Conservation (phyloP, 2,888 invertebrate genomes). For the Euspilapteryx auroguttella region DNA sequence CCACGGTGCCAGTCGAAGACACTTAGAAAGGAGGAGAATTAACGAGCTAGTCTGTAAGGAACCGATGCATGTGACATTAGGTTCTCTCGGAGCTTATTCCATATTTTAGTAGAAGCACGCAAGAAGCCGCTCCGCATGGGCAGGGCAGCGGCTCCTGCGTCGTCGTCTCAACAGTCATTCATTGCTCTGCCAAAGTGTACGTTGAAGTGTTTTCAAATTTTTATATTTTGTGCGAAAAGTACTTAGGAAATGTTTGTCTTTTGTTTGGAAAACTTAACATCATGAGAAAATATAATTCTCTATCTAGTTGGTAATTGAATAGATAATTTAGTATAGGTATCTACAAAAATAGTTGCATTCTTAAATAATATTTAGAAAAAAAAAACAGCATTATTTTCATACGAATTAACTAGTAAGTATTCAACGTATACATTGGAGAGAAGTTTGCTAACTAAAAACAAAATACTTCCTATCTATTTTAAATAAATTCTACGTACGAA, state of each 20-base stretch:
- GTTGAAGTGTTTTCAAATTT: slow-evolving; percentile 8
- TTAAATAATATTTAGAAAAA: slow-evolving; percentile 29
- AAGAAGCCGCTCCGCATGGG: no score
- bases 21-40: no score
- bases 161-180: no score
- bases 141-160: no score
- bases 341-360: slow-evolving; percentile 60
- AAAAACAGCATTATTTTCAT: slow-evolving; percentile 28
- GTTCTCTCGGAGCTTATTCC: slow-evolving; percentile 16
- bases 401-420: slow-evolving; percentile 12
- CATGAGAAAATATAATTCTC: slow-evolving; percentile 51
- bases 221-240: slow-evolving; percentile 31
- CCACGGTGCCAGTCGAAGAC: no score
- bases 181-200: slow-evolving; percentile 3
- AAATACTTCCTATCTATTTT: slow-evolving; percentile 20
- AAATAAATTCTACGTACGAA: no score
- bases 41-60: no score
- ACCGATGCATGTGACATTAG: slow-evolving; percentile 5
- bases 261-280: slow-evolving; percentile 37
- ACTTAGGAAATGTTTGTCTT: slow-evolving; percentile 29
- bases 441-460: slow-evolving; percentile 16
- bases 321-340: slow-evolving; percentile 50
- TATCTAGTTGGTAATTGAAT: slow-evolving; percentile 53
- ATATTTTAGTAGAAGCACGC: slow-evolving; percentile 18
- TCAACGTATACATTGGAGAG: slow-evolving; percentile 13